These are phyloP conservation scores for Borostomias antarcticus DNA, from an alignment of 2,797 vertebrate genomes.

Conservation along the genomic window DNA sequence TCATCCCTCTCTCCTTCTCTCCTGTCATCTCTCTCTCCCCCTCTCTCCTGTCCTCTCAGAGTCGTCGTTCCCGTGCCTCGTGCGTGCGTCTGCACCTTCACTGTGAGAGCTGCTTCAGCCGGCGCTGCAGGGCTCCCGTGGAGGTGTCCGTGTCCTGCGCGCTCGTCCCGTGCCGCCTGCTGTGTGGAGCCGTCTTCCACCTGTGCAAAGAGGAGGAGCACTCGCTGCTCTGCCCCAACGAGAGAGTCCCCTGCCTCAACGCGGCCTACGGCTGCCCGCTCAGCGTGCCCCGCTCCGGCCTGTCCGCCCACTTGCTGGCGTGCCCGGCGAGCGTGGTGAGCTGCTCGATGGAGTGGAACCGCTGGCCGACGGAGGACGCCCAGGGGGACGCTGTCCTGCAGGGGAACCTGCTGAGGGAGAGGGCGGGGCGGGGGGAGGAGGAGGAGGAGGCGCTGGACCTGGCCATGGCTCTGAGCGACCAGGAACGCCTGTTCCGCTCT, in stretches of 20 bases:
- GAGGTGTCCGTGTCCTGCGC: slow-evolving; percentile 77
- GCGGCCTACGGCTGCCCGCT: slow-evolving; percentile 86
- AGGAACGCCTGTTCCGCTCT: slow-evolving; percentile 84
- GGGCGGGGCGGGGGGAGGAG: slow-evolving; percentile 29
- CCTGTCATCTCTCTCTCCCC: not conserved
- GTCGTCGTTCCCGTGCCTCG: not conserved
- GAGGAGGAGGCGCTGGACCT: slow-evolving; percentile 60
- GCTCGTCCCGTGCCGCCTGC: slow-evolving; percentile 77
- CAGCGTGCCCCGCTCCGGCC: slow-evolving; percentile 84
- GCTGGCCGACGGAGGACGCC: slow-evolving; percentile 86
- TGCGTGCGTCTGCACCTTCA: slow-evolving; percentile 72
- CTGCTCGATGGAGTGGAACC: slow-evolving; percentile 97
- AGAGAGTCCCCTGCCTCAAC: slow-evolving; percentile 90
- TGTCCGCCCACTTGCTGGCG: slow-evolving; percentile 83
- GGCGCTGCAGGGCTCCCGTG: slow-evolving; percentile 67
- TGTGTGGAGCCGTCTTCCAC: slow-evolving; percentile 91
- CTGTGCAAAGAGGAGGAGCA: slow-evolving; percentile 95
- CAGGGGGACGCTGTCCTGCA: slow-evolving; percentile 42
- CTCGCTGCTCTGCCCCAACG: slow-evolving; percentile 86
- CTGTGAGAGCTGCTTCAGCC: slow-evolving; percentile 81
- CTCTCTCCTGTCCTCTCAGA: not conserved
- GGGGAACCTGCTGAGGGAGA: slow-evolving; percentile 40
- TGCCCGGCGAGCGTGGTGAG: slow-evolving; percentile 92
- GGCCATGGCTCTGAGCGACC: slow-evolving; percentile 89
- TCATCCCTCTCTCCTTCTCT: not conserved